Percentiles rank a stretch among this genome's conserved stretches.
Conservation (phyloP, 2,888 invertebrate species). For the Ochropleura plecta region DNA sequence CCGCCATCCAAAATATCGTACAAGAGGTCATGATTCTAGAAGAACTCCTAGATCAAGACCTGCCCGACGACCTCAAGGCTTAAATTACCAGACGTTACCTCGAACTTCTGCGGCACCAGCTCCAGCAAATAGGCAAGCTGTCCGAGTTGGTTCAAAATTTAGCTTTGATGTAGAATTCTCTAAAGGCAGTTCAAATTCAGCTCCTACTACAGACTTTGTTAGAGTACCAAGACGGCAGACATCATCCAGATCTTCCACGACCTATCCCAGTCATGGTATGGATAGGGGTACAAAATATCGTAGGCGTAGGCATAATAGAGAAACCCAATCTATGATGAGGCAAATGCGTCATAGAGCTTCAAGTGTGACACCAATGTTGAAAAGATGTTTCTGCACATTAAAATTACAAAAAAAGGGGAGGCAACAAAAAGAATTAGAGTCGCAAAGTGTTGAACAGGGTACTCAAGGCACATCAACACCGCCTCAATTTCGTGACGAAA, state of each 20-base stretch:
- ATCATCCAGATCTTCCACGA: slow-evolving; percentile 37
- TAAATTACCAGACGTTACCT: slow-evolving; percentile 56
- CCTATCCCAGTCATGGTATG: slow-evolving; percentile 29
- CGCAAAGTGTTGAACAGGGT: slow-evolving; percentile 40
- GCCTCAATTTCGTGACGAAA: slow-evolving; percentile 38
- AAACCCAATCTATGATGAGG: slow-evolving; percentile 51
- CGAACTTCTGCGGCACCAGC: slow-evolving; percentile 4
- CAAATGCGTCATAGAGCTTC: slow-evolving; percentile 59
- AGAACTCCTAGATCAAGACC: slow-evolving; percentile 9
- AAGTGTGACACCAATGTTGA: slow-evolving; percentile 57
- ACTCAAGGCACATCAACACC: slow-evolving; percentile 64
- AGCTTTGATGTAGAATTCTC: slow-evolving; percentile 72
- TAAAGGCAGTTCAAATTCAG: slow-evolving; percentile 56
- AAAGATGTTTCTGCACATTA: slow-evolving; percentile 73
- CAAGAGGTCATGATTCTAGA: slow-evolving; percentile 1
- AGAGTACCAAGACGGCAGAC: slow-evolving; percentile 28
- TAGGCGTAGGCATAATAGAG: slow-evolving; percentile 19
- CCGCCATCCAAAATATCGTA: slow-evolving; percentile 7
- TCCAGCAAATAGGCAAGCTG: slow-evolving; percentile 55
- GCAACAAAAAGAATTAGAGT: slow-evolving; percentile 45
- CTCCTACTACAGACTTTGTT: slow-evolving; percentile 9
- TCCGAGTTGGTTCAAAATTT: slow-evolving; percentile 68
- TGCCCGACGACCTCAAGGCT: slow-evolving; percentile 26
- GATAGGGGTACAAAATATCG: slow-evolving; percentile 44
- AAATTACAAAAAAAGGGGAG: slow-evolving; percentile 67